Conservation (phyloP, 1,140 invertebrate species). For the Papilio xuthus region DNA sequence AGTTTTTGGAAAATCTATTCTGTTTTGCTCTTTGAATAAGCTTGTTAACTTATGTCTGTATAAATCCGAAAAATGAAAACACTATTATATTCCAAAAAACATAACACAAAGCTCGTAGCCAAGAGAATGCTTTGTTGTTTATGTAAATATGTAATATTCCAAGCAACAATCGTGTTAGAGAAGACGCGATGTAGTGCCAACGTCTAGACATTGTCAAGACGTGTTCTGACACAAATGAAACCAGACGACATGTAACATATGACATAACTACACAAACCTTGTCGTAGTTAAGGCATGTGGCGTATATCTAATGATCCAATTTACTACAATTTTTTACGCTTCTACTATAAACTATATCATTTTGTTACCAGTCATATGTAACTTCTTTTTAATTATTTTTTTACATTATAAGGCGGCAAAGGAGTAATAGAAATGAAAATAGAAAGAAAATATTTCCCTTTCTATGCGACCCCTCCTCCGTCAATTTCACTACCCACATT, state of each 20-base stretch:
- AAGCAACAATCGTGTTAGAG: slow-evolving; percentile 13
- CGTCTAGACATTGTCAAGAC: slow-evolving; percentile 26
- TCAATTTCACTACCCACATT: no score
- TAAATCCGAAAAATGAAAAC: not conserved
- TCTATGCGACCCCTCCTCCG: no score
- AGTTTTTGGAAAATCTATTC: not conserved
- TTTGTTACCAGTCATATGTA: no score
- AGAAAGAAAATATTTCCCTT: no score
- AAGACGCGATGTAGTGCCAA: slow-evolving; percentile 16
- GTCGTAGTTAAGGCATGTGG: not conserved
- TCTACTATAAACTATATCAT: not conserved
- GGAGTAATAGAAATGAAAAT: no score
- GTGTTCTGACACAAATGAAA: slow-evolving; percentile 15
- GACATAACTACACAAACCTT: not conserved
- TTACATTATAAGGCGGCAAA: no score
- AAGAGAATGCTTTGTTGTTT: not conserved
- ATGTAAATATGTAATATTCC: not conserved
- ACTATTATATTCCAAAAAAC: not conserved
- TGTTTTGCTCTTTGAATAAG: not conserved
- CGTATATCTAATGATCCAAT: not conserved
- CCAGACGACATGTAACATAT: not conserved
- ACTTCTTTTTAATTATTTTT: no score
- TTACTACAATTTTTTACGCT: not conserved
- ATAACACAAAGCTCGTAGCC: not conserved
- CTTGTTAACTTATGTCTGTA: not conserved